Base-by-base conservation (phyloP, 2,113 vertebrate species). In the Pseudois nayaur region DNA sequence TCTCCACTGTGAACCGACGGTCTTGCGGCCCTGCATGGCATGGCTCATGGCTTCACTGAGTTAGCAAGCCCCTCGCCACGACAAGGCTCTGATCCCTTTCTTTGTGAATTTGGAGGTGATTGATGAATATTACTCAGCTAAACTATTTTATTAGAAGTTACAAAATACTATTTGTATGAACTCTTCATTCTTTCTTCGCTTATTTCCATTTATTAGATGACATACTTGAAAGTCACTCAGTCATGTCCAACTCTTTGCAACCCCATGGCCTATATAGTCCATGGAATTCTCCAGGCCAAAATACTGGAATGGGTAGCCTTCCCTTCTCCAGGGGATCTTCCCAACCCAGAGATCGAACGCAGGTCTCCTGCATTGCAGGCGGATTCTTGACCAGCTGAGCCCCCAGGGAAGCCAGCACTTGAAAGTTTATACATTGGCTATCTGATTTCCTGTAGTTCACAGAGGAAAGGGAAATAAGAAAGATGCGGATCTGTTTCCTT, bases 71-170 rank as follows among this genome's bases (percentile, higher is more conserved):
- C 23, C 23, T 27, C 3, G 0, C 71, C 40, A 76, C 1, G 23
- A 43, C 71, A 43, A 76, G 40, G 40, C 71, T 27, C 21, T 27
- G 12, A 54, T 71, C 40, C 50, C 19, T 64, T 60, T 84, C 23
- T 90, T 87, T 76, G 54, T 96, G 88, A 84, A 59, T 88, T 91
- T 64, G 40, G 55, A 89, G 84, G 25, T 43, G 59, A 57, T 43
- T 43, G 45, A 50, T 57, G 40, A 60, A 67, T 78, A 60, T 82
- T 78, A 40, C 36, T 67, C 57, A 78, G 45, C 55, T 87, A 14
- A 14, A 33, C 84, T 57, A 23, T 93, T 93, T 93, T 5, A 54
- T 93, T 82, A 71, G 43, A 9, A 33, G 55, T 87, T 83, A 87
- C 10, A 76, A 55, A 83, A n/a, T 78, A 71, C 87, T 82, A 33